phyloP scores from a whole-genome alignment of 2,113 vertebrate genomes.

The Pagrus major region DNA sequence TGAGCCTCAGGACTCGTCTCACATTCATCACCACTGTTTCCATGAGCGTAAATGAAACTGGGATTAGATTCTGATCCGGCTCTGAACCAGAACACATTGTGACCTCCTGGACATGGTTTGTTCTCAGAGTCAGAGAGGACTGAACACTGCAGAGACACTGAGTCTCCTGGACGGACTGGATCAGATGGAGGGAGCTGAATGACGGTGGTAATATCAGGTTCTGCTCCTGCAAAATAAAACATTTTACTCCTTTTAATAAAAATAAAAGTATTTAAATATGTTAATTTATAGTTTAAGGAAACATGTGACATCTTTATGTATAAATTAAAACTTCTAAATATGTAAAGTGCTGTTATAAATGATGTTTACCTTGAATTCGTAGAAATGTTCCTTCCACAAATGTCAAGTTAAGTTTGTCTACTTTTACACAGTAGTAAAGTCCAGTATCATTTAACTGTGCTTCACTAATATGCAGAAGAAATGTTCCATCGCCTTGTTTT shows the following conservation, averaged over 20 bases:
- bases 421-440: conserved; percentile 51
- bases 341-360: background rate
- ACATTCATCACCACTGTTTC: background rate
- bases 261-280: background rate
- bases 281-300: background rate
- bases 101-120: conserved; percentile 21
- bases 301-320: background rate
- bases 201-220: conserved; percentile 3
- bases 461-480: conserved; percentile 33
- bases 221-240: background rate
- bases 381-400: conserved; percentile 43
- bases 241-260: background rate
- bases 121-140: conserved; percentile 32
- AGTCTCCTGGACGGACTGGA: conserved; percentile 6
- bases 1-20: background rate
- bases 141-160: conserved; percentile 56
- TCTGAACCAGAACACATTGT: conserved; percentile 59
- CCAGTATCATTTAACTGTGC: conserved; percentile 33
- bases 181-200: background rate
- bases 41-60: conserved; percentile 8
- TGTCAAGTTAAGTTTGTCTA: accelerated
- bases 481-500: conserved; percentile 41
- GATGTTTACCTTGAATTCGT: conserved; percentile 49
- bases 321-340: background rate
- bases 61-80: background rate